Conservation (phyloP, 2,113 vertebrate species). For the Psilopogon haemacephalus region DNA sequence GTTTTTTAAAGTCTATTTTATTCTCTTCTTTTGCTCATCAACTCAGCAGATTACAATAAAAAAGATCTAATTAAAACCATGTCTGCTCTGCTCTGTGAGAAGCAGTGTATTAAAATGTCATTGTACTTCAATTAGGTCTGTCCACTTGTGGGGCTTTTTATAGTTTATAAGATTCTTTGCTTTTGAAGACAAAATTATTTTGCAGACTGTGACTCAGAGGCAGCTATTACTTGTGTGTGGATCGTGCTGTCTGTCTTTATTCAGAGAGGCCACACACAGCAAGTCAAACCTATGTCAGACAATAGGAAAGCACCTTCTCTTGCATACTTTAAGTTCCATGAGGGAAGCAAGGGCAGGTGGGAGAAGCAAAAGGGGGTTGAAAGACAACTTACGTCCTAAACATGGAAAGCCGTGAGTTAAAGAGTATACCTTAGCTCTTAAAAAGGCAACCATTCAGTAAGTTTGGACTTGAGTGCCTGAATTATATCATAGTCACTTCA, state of each 20-base stretch:
- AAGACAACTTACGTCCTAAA: conserved; percentile 18
- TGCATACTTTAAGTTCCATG: not conserved
- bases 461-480: not conserved
- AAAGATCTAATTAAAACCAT: not conserved
- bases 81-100: not conserved
- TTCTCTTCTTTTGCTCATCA: not conserved
- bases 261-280: not conserved
- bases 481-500: conserved; percentile 33
- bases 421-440: not conserved
- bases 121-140: conserved; percentile 1
- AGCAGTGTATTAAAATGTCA: not conserved
- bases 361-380: not conserved
- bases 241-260: conserved; percentile 5
- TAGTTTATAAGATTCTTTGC: not conserved
- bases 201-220: not conserved
- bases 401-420: not conserved
- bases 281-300: conserved; percentile 31
- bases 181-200: not conserved
- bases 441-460: not conserved
- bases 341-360: not conserved
- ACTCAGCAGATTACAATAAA: not conserved
- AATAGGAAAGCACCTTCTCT: conserved; percentile 2
- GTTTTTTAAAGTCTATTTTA: not conserved
- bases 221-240: not conserved
- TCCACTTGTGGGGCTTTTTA: not conserved